Evolutionary conservation across 2,888 invertebrate genomes (phyloP).

Genomic region (Melikaiella ostensackeni): DNA sequence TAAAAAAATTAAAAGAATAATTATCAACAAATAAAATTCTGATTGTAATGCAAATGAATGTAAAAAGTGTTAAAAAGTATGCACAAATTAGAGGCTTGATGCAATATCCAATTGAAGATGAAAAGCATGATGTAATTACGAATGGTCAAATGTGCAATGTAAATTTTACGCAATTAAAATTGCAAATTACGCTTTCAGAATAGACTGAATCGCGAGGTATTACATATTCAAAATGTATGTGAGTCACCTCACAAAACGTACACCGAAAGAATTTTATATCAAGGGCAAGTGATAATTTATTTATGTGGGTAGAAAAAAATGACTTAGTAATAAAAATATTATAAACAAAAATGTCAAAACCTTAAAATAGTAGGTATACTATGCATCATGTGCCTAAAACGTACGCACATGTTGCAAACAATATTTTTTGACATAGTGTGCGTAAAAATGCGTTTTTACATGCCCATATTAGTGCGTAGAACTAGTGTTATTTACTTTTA

Average conservation of each 20-base stretch:
- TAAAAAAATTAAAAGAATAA: background rate
- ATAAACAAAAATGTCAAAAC: background rate
- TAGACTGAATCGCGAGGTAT: background rate
- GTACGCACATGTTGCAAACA: no score
- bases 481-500: no score
- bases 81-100: background rate
- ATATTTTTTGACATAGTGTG: no score
- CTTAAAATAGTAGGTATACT: no score
- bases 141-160: background rate
- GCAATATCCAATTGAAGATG: constrained; percentile 1
- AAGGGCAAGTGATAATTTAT: background rate
- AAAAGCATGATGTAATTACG: constrained; percentile 1
- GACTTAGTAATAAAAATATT: background rate
- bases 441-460: no score
- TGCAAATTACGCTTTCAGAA: background rate
- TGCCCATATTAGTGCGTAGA: no score
- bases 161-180: constrained; percentile 1
- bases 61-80: background rate
- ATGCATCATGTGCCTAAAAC: no score
- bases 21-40: background rate
- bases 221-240: constrained; percentile 11
- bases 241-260: background rate
- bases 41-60: background rate
- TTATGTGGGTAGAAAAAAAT: background rate
- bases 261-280: background rate